Conservation (phyloP, 2,888 invertebrate species). For the Agrochola circellaris region DNA sequence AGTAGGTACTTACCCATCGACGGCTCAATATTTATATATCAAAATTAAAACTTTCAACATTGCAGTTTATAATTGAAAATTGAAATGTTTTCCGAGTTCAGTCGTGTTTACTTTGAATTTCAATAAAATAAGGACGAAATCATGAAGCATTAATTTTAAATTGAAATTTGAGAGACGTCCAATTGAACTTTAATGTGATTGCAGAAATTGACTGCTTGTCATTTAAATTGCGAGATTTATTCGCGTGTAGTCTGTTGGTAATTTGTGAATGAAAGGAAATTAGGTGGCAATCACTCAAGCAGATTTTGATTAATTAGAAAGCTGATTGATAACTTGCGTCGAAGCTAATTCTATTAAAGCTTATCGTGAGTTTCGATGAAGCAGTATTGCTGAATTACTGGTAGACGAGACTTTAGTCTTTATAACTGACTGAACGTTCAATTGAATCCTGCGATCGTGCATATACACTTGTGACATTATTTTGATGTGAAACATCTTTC, state of each 20-base stretch:
- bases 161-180: constrained; percentile 32
- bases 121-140: constrained; percentile 41
- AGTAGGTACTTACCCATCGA: neutral
- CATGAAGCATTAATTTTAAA: constrained; percentile 39
- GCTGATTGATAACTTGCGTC: constrained; percentile 6
- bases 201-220: constrained; percentile 35
- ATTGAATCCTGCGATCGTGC: neutral
- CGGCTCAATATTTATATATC: neutral
- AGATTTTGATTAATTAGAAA: constrained; percentile 25
- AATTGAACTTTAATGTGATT: constrained; percentile 41
- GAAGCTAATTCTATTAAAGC: neutral
- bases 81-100: constrained; percentile 37
- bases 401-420: neutral
- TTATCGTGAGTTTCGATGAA: neutral
- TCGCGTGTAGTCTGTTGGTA: constrained; percentile 8
- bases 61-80: constrained; percentile 52
- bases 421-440: neutral
- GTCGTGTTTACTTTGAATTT: constrained; percentile 48
- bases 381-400: neutral
- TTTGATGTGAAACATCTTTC: too few relatives aligned
- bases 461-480: neutral
- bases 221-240: constrained; percentile 41
- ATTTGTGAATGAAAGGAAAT: constrained; percentile 37
- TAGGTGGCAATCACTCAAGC: constrained; percentile 14
- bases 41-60: constrained; percentile 40